Evolutionary conservation across 2,888 invertebrate genomes (phyloP), one percentile per base, ranked within the genome.

Genomic region (Hirtodrosophila histrioides): DNA sequence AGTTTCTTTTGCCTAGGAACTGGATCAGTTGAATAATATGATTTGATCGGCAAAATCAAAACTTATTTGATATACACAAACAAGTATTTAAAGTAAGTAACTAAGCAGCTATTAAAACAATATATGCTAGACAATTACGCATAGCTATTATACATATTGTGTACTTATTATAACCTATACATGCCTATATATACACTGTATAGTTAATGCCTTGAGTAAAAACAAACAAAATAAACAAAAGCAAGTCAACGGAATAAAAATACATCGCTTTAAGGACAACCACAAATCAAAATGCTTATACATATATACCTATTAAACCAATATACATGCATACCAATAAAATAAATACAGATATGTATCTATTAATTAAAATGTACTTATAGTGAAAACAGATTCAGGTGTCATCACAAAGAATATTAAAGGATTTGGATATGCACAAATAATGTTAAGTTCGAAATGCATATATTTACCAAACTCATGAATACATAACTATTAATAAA

Each of bases 261-360:
- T 11, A 68, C 77, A 87, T 84, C 81, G 89, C 89, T 88, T 87
- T 85, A 89, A 88, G 55, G 75, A 74, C 70, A 72, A 69, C 35
- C 49, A 76, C 62, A 78, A 78, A 87, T 76, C 78, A 81, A 82
- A 78, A 78, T 76, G 84, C 84, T 87, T 79, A 80, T 65, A 63
- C 44, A 41, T 53, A 65, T 31, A 54, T 40, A 73, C 7, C 24
- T 63, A 57, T 33, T 54, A 54, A 39, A 49, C 24, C 37, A 27
- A 27, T 64, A 64, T 53, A 58, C 37, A 49, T 31, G n/a, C 33
- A 11, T 43, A 53, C 29, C n/a, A 11, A 48, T 48, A 56, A 24
- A 24, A 41, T 40, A 40, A 17, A 45, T 33, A 55, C 40, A 61
- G 41, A 54, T 45, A 55, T 41, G 55, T 56, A 64, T 36, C 46